Evolutionary conservation across 1,140 invertebrate genomes (phyloP).

Genomic region (Drosophila kikkawai): DNA sequence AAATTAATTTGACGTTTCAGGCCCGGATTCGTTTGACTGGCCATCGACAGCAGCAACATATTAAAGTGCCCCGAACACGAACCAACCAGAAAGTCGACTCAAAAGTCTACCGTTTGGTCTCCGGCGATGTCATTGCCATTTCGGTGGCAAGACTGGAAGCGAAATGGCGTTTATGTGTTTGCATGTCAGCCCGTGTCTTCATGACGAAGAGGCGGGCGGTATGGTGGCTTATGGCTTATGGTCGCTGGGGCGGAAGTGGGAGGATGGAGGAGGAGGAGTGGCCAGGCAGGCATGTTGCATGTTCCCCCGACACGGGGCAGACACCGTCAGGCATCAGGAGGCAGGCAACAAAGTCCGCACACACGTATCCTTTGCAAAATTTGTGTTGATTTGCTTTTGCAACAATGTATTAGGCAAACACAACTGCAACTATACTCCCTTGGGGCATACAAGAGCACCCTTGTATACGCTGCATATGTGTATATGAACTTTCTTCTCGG

Average conservation of each 20-base stretch:
- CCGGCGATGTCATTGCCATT: conserved; percentile 46
- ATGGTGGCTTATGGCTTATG: conserved; percentile 15
- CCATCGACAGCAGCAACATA: conserved; percentile 33
- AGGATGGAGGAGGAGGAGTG: conserved; percentile 3
- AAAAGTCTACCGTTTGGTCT: conserved; percentile 36
- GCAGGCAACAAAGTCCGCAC: conserved; percentile 47
- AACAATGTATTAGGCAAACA: conserved; percentile 60
- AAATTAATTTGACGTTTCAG: conserved; percentile 44
- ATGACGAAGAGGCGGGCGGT: neutral
- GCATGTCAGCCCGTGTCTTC: conserved; percentile 45
- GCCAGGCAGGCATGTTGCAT: conserved; percentile 30
- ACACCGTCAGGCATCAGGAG: conserved; percentile 19
- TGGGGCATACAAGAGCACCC: conserved; percentile 16
- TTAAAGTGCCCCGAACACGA: conserved; percentile 37
- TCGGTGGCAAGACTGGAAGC: conserved; percentile 30
- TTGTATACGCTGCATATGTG: conserved; percentile 1
- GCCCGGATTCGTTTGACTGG: conserved; percentile 41
- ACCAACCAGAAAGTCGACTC: conserved; percentile 24
- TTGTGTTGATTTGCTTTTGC: conserved; percentile 58
- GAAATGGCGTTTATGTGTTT: conserved; percentile 60
- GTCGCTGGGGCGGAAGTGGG: conserved; percentile 19
- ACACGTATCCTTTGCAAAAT: conserved; percentile 54
- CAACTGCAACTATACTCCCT: conserved; percentile 44
- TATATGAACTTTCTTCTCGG: conserved; percentile 21
- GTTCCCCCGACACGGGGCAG: conserved; percentile 43